Conservation (phyloP, 2,888 invertebrate species). For the Tinea pellionella region DNA sequence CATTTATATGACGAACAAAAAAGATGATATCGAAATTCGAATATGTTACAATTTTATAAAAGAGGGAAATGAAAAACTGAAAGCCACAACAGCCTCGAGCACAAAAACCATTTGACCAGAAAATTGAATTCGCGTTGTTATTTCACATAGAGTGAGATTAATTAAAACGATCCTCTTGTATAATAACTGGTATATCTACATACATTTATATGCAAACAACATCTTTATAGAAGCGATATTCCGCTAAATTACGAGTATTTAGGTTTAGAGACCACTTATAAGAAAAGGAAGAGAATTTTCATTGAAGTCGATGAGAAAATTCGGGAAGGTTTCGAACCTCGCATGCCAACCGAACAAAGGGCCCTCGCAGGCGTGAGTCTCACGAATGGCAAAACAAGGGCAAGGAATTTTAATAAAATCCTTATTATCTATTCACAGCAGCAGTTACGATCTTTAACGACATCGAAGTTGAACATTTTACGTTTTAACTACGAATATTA, state of each 20-base stretch:
- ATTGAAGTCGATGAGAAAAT: slow-evolving; percentile 29
- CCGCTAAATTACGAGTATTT: not conserved
- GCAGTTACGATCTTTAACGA: slow-evolving; percentile 59
- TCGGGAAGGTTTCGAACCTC: slow-evolving; percentile 35
- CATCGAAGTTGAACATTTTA: slow-evolving; percentile 27
- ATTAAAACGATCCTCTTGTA: slow-evolving; percentile 30
- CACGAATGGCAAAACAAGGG: slow-evolving; percentile 52
- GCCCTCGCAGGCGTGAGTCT: slow-evolving; percentile 31
- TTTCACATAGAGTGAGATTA: slow-evolving; percentile 35
- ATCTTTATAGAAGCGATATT: not conserved
- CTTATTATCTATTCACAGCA: slow-evolving; percentile 63
- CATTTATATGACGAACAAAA: not conserved
- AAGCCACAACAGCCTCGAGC: slow-evolving; percentile 25
- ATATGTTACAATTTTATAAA: slow-evolving; percentile 4
- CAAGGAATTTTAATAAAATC: slow-evolving; percentile 66
- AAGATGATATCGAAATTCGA: not conserved
- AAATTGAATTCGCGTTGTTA: slow-evolving; percentile 49
- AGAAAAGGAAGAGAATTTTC: slow-evolving; percentile 35
- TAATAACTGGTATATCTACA: not conserved
- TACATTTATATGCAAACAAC: not conserved
- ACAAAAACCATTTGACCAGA: slow-evolving; percentile 42
- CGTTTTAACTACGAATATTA: slow-evolving; percentile 5
- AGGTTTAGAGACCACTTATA: not conserved
- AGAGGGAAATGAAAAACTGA: slow-evolving; percentile 20
- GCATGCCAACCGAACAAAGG: slow-evolving; percentile 52